Evolutionary conservation across 1,140 invertebrate species (phyloP).

Genomic region (Globodera ellingtonae): DNA sequence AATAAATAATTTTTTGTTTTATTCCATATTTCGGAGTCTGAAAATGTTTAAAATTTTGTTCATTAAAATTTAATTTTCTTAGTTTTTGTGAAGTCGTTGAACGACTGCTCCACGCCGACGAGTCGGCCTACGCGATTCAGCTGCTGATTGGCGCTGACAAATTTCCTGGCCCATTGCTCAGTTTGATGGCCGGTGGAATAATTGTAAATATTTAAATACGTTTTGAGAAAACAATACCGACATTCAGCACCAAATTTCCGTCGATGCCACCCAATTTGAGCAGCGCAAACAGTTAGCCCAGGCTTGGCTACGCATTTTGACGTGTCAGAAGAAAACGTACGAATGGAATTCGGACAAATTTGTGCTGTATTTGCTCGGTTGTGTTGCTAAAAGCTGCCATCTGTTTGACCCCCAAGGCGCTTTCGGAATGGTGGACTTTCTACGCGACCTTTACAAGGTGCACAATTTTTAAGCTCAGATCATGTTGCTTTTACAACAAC

Average conservation of each 20-base stretch:
- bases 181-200: conserved; percentile 33
- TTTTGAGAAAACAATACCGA: background rate
- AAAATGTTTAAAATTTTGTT: too few species aligned
- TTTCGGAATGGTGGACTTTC: conserved; percentile 39
- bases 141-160: conserved; percentile 45
- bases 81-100: conserved; percentile 43
- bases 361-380: conserved; percentile 40
- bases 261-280: conserved; percentile 12
- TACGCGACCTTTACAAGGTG: conserved; percentile 37
- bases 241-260: conserved; percentile 36
- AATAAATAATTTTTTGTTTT: too few species aligned
- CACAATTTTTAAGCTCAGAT: background rate
- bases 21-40: too few species aligned
- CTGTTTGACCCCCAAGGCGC: conserved; percentile 31
- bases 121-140: conserved; percentile 42
- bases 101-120: conserved; percentile 43
- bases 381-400: conserved; percentile 28
- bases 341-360: conserved; percentile 50
- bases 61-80: conserved; percentile 25
- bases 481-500: too few species aligned
- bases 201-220: conserved; percentile 11
- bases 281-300: conserved; percentile 23
- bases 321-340: conserved; percentile 30
- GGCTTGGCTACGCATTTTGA: conserved; percentile 39
- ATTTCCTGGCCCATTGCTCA: conserved; percentile 45